A percentile compares a stretch with the other conserved stretches of the same genome.
Evolutionary conservation across 2,113 vertebrate species (phyloP).

Genomic region (Rhinopomastus cyanomelas): DNA sequence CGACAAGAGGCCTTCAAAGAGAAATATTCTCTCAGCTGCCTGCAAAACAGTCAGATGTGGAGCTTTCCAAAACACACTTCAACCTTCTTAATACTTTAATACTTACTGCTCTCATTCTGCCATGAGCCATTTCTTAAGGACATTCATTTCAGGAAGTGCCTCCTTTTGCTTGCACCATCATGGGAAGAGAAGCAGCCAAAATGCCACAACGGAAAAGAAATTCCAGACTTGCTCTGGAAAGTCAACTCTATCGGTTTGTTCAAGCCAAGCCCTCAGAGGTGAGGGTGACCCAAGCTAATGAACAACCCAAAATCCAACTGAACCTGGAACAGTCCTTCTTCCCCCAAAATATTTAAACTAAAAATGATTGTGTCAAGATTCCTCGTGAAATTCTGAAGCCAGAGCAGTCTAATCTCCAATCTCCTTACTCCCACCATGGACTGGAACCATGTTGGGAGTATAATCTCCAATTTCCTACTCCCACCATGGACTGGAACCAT

Average conservation of each 20-base stretch:
- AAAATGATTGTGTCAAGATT: background rate
- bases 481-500: background rate
- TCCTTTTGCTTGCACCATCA: background rate
- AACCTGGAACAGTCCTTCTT: background rate
- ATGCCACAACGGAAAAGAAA: accelerated
- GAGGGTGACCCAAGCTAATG: background rate
- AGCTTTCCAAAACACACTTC: background rate
- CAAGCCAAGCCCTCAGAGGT: background rate
- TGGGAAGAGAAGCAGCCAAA: background rate
- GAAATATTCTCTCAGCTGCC: background rate
- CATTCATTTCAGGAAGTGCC: background rate
- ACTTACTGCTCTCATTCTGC: background rate
- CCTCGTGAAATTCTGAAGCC: background rate
- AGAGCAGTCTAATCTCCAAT: background rate
- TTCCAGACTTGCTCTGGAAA: background rate
- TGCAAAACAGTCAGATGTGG: background rate
- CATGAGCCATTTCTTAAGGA: accelerated
- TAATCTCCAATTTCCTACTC: background rate
- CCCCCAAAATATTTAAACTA: background rate
- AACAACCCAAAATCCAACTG: background rate
- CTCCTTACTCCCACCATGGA: background rate
- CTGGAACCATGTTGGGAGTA: background rate
- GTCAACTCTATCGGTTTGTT: background rate
- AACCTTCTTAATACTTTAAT: background rate
- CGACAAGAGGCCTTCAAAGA: conserved; percentile 42